Evolutionary conservation across 2,797 vertebrate genomes (phyloP), one percentile per base, ranked within the genome.

Genomic region (Gallinago stenura): DNA sequence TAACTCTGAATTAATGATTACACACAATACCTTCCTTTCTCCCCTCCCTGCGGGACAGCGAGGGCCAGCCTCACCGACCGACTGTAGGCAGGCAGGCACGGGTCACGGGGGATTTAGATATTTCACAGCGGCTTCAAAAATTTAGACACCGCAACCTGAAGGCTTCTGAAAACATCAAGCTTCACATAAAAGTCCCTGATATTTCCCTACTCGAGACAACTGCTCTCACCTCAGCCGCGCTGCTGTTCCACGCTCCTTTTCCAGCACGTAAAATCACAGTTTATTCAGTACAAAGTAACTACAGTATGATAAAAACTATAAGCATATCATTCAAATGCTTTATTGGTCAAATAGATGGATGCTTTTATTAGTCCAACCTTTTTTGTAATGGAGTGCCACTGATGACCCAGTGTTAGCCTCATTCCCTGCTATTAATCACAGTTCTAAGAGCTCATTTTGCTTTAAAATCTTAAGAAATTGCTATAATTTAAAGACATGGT

Each of bases 381-480:
- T 98, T 98, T 98, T 98, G 98, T 98, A 98, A 98, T 98, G 97
- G 98, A 98, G 97, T 98, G 97, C 98, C 98, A 97, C 96, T 98
- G 98, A 98, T 98, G 98, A 98, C 98, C 98, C 97, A 93, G 97
- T 97, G 97, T 98, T 98, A 98, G 98, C 97, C 97, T 98, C 97
- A 96, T 98, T 98, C 97, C 89, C 95, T 97, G 97, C 98, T 98
- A 98, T 98, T 98, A 98, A 98, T 98, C 98, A 98, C 95, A 97
- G 95, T 97, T 97, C 97, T 97, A 98, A 98, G 97, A 98, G 98
- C 98, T 98, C 98, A 98, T 98, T 98, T 98, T 98, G 97, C 97
- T 98, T 98, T 98, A 98, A 98, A 98, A 98, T 98, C 98, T 98
- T 98, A 98, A 98, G 97, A 98, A 98, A 98, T 98, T 97, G 98